phyloP scores from a whole-genome alignment of 2,888 invertebrate genomes.

The Lasioglossum vierecki region DNA sequence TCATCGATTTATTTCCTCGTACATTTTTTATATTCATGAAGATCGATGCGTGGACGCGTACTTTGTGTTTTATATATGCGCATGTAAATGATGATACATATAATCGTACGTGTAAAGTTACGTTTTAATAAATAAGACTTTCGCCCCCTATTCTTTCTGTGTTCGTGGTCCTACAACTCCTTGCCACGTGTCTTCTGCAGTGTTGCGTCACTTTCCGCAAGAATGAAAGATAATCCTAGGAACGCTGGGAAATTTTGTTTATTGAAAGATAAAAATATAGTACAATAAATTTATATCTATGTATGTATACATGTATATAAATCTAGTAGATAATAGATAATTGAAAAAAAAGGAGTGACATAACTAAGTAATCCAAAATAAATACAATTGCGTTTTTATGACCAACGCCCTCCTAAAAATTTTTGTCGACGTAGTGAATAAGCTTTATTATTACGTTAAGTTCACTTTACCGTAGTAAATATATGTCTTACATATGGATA shows the following conservation, averaged over 20 bases:
- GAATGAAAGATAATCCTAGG: conserved; percentile 8
- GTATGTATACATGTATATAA: conserved; percentile 72
- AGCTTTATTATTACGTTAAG: conserved; percentile 62
- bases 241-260: conserved; percentile 69
- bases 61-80: conserved; percentile 60
- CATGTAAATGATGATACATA: conserved; percentile 58
- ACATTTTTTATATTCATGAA: conserved; percentile 68
- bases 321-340: conserved; percentile 69
- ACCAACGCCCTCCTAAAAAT: conserved; percentile 48
- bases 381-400: conserved; percentile 60
- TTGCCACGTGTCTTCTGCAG: not conserved
- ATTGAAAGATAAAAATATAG: conserved; percentile 80
- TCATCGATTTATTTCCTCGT: conserved; percentile 64
- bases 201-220: not conserved
- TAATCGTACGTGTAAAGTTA: conserved; percentile 71
- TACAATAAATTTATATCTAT: conserved; percentile 70
- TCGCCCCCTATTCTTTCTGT: conserved; percentile 34
- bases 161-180: not conserved
- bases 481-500: conserved; percentile 76
- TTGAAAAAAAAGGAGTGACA: conserved; percentile 60
- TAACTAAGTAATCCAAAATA: conserved; percentile 64
- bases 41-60: conserved; percentile 51
- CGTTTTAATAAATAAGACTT: conserved; percentile 75
- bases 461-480: conserved; percentile 74
- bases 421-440: conserved; percentile 62